These are phyloP conservation scores for Opisthocomus hoazin DNA, from an alignment of 2,113 vertebrate genomes.

Conservation along the genomic window DNA sequence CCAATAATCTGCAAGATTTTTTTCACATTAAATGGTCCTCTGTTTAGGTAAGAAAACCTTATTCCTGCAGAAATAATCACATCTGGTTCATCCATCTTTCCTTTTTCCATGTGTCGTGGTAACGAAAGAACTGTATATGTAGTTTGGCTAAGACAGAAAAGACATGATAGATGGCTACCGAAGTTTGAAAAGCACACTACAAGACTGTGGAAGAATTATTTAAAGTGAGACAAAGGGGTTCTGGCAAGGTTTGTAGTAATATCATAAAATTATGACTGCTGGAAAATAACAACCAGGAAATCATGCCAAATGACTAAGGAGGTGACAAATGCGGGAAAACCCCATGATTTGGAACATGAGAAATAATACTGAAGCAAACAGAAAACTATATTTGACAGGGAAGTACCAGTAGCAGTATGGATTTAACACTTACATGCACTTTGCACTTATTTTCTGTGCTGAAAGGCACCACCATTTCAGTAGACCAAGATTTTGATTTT, in stretches of 20 bases:
- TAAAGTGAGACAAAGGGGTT: not conserved
- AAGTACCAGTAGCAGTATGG: not conserved
- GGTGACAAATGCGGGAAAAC: not conserved
- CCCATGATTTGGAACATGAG: not conserved
- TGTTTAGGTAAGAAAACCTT: slow-evolving; percentile 4
- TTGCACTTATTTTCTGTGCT: not conserved
- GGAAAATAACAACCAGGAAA: slow-evolving; percentile 2
- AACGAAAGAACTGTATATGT: not conserved
- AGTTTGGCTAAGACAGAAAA: not conserved
- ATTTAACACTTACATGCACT: not conserved
- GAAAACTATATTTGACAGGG: not conserved
- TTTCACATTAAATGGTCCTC: not conserved
- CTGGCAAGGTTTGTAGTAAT: not conserved
- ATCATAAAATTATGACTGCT: not conserved
- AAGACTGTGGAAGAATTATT: not conserved
- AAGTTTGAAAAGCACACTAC: not conserved
- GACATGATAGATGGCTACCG: not conserved
- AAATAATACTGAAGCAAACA: not conserved
- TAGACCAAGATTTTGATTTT: not conserved
- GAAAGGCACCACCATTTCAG: not conserved
- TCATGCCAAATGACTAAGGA: not conserved
- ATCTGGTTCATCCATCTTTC: not conserved
- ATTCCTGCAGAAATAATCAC: not conserved
- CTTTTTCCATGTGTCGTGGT: not conserved
- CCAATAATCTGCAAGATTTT: not conserved